Percentiles rank a stretch among this genome's conserved stretches.
Conservation (phyloP, 2,888 invertebrate genomes). For the Philhelius pedissequus region DNA sequence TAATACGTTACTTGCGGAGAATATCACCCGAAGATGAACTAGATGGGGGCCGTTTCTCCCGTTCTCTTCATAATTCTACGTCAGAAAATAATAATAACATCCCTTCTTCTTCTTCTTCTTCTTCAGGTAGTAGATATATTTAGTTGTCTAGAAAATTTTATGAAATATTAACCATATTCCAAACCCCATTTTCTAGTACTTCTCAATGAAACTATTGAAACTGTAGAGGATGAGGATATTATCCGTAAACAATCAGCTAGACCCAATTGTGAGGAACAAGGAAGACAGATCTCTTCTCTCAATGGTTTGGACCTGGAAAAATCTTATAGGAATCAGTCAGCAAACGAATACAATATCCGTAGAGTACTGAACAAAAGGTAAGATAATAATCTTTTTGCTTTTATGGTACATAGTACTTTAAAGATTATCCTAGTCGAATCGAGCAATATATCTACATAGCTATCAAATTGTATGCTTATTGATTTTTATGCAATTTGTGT, state of each 20-base stretch:
- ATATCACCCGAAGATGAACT: conserved; percentile 69
- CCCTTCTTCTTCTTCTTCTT: too few species aligned
- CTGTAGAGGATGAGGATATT: conserved; percentile 11
- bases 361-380: conserved; percentile 81
- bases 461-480: conserved; percentile 16
- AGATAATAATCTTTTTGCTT: conserved; percentile 71
- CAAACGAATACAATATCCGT: conserved; percentile 78
- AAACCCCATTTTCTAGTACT: neutral
- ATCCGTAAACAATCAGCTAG: conserved; percentile 38
- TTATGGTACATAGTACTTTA: neutral
- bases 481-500: conserved; percentile 43
- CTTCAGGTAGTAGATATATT: neutral
- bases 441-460: neutral
- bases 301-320: conserved; percentile 69
- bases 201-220: conserved; percentile 32
- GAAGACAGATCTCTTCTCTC: conserved; percentile 69
- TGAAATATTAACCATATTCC: neutral
- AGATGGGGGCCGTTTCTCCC: conserved; percentile 43
- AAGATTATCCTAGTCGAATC: neutral
- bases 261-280: conserved; percentile 51
- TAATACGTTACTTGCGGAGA: conserved; percentile 70
- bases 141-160: neutral
- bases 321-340: conserved; percentile 69
- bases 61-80: conserved; percentile 24
- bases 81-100: neutral